Conservation (phyloP, 2,888 invertebrate species). For the Andrena trimmerana region DNA sequence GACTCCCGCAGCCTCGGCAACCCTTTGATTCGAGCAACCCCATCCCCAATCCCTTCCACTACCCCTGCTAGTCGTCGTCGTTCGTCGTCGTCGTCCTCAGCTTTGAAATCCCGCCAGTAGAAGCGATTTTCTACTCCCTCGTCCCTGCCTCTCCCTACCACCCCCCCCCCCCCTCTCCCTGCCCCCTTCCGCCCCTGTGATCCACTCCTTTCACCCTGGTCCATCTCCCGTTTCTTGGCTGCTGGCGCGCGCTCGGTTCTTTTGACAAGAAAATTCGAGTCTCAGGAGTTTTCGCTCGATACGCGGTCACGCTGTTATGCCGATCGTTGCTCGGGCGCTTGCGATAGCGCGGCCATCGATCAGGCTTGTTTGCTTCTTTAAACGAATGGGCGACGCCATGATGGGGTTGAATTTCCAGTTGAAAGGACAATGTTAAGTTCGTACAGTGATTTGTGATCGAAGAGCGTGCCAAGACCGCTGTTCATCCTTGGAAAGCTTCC, state of each 20-base stretch:
- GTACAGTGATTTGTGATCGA: no score
- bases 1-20: conserved; percentile 68
- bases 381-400: conserved; percentile 16
- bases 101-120: conserved; percentile 72
- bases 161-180: background rate
- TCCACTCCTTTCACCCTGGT: conserved; percentile 2
- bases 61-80: conserved; percentile 55
- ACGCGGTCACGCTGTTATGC: conserved; percentile 66
- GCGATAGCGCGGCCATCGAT: conserved; percentile 72
- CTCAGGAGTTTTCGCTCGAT: conserved; percentile 68
- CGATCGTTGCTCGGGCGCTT: conserved; percentile 73
- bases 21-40: conserved; percentile 77
- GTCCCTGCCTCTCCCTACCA: background rate
- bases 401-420: background rate
- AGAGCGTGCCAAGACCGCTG: no score
- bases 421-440: background rate
- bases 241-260: conserved; percentile 51
- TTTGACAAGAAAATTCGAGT: conserved; percentile 69
- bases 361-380: conserved; percentile 66
- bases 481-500: no score
- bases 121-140: conserved; percentile 71
- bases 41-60: conserved; percentile 52
- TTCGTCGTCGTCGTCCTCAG: conserved; percentile 50
- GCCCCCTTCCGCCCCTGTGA: background rate
- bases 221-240: conserved; percentile 35